phyloP scores from a whole-genome alignment of 2,113 vertebrate genomes.

The Alethe castanea region DNA sequence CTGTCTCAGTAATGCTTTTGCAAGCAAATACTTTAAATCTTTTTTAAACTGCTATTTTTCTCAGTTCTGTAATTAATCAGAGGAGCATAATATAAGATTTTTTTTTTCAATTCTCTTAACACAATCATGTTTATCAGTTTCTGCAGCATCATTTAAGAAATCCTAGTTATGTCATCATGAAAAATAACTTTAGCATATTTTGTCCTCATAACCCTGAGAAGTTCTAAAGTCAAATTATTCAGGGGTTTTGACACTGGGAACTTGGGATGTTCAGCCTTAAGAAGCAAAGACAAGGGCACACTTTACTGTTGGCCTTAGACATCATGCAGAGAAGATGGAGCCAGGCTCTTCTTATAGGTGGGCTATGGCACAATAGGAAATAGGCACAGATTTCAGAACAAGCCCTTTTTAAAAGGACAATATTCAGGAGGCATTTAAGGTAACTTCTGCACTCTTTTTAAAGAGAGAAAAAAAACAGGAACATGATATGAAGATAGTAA shows the following conservation, averaged over 20 bases:
- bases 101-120: constrained; percentile 20
- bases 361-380: not conserved
- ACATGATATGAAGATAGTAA: not conserved
- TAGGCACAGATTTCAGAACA: not conserved
- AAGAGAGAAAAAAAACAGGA: not conserved
- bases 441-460: not conserved
- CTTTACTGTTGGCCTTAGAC: not conserved
- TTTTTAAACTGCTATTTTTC: constrained; percentile 51
- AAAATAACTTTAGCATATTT: constrained; percentile 21
- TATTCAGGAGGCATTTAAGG: not conserved
- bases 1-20: constrained; percentile 51
- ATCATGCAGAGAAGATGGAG: not conserved
- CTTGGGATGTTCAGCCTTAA: not conserved
- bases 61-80: constrained; percentile 51
- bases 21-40: constrained; percentile 59
- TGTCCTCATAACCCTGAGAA: constrained; percentile 3
- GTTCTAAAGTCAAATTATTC: not conserved
- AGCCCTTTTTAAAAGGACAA: not conserved
- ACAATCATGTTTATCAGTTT: constrained; percentile 44
- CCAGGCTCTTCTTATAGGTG: not conserved
- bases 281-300: not conserved
- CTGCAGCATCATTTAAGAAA: constrained; percentile 46
- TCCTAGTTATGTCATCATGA: not conserved
- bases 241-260: not conserved
- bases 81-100: constrained; percentile 21